phyloP scores from a whole-genome alignment of 1,140 invertebrate genomes.

The Mycetomoellerius zeteki region DNA sequence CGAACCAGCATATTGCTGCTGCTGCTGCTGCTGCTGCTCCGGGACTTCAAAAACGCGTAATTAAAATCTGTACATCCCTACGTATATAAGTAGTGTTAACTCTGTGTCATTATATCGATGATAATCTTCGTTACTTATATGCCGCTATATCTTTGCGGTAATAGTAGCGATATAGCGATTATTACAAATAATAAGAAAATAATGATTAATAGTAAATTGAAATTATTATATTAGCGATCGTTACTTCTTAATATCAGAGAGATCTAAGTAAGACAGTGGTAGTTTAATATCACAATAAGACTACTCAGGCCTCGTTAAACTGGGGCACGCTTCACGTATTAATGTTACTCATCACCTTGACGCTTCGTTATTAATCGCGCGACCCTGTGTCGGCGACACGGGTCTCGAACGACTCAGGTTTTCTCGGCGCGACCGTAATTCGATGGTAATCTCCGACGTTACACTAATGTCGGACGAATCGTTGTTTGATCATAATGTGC shows the following conservation, averaged over 20 bases:
- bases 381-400: conserved; percentile 55
- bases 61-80: conserved; percentile 73
- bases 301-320: conserved; percentile 87
- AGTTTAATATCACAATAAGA: conserved; percentile 88
- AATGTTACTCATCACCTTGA: conserved; percentile 68
- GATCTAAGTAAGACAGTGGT: conserved; percentile 87
- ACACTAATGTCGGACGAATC: conserved; percentile 42
- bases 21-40: conserved; percentile 2
- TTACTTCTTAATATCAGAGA: conserved; percentile 86
- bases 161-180: conserved; percentile 67
- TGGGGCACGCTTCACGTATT: conserved; percentile 77
- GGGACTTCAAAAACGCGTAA: conserved; percentile 57
- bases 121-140: conserved; percentile 68
- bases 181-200: conserved; percentile 76
- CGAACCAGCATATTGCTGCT: conserved; percentile 39
- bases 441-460: conserved; percentile 61
- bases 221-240: conserved; percentile 80
- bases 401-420: conserved; percentile 67
- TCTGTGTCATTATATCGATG: conserved; percentile 63
- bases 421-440: conserved; percentile 52
- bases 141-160: conserved; percentile 68
- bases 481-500: conserved; percentile 55
- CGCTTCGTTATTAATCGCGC: conserved; percentile 70
- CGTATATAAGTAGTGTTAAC: conserved; percentile 67
- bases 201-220: conserved; percentile 78